phyloP scores from a whole-genome alignment of 2,797 vertebrate species.

The Gastrophryne carolinensis region DNA sequence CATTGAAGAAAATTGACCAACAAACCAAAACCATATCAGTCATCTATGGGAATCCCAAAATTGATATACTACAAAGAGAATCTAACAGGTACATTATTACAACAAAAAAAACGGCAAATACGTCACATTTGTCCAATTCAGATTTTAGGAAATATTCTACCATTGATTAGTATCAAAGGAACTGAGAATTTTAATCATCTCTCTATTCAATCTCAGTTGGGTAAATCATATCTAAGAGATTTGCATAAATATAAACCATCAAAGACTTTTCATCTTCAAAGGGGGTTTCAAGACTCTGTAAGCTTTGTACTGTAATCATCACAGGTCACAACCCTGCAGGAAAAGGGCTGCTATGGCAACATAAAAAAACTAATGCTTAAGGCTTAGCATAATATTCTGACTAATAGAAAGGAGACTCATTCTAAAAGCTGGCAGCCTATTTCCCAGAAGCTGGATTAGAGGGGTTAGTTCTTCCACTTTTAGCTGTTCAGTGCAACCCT shows the following conservation, averaged over 20 bases:
- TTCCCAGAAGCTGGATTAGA: conserved; percentile 82
- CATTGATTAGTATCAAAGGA: conserved; percentile 92
- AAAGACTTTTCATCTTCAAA: conserved; percentile 99
- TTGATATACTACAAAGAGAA: conserved; percentile 75
- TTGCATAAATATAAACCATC: conserved; percentile 99
- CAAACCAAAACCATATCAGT: conserved; percentile 79
- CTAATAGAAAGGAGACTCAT: conserved; percentile 84
- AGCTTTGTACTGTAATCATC: conserved; percentile 99
- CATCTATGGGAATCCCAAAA: conserved; percentile 81
- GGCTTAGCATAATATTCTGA: conserved; percentile 98
- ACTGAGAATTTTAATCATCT: conserved; percentile 99
- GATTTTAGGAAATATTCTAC: conserved; percentile 86
- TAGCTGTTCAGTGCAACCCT: conserved; percentile 66
- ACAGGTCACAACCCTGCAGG: conserved; percentile 99
- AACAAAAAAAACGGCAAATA: conserved; percentile 88
- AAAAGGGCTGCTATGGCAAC: conserved; percentile 99
- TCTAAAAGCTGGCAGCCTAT: conserved; percentile 82
- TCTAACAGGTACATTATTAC: conserved; percentile 80
- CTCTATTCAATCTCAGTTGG: conserved; percentile 99
- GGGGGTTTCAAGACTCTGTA: conserved; percentile 99
- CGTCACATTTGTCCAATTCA: conserved; percentile 80
- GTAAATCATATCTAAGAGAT: conserved; percentile 99
- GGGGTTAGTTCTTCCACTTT: conserved; percentile 81
- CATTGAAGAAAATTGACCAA: conserved; percentile 53
- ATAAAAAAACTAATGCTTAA: conserved; percentile 98